Conservation (phyloP, 1,140 invertebrate genomes). For the Delia radicum region DNA sequence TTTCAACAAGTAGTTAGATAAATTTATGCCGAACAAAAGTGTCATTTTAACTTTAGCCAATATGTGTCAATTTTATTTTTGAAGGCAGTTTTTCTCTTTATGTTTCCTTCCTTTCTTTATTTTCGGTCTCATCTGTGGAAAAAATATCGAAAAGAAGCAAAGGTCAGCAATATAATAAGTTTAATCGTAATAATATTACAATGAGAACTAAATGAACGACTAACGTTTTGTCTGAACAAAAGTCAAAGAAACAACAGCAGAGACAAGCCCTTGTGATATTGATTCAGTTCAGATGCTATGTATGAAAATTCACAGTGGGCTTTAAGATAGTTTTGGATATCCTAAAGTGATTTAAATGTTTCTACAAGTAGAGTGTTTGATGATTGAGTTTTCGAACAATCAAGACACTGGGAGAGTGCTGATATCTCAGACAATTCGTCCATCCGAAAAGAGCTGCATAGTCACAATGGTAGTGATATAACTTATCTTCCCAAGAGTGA, state of each 20-base stretch:
- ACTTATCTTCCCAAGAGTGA: too few relatives aligned
- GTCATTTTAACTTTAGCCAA: neutral
- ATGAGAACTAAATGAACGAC: neutral
- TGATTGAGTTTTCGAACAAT: too few relatives aligned
- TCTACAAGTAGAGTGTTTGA: too few relatives aligned
- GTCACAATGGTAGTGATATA: too few relatives aligned
- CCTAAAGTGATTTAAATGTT: too few relatives aligned
- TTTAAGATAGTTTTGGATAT: neutral
- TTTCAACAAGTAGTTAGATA: neutral
- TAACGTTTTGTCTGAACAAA: neutral
- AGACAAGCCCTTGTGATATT: neutral
- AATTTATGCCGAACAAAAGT: neutral
- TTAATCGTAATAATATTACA: neutral
- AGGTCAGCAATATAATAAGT: neutral
- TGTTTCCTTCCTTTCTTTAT: neutral
- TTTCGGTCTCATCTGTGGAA: neutral
- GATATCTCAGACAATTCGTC: too few relatives aligned
- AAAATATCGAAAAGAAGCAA: neutral
- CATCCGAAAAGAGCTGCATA: too few relatives aligned
- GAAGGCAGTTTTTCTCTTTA: neutral
- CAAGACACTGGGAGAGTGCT: too few relatives aligned
- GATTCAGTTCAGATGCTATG: neutral
- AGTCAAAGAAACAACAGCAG: neutral
- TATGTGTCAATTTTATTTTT: conserved; percentile 5
- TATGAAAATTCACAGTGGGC: neutral